Conservation (phyloP, 2,888 invertebrate species). For the Steinernema scapterisci region DNA sequence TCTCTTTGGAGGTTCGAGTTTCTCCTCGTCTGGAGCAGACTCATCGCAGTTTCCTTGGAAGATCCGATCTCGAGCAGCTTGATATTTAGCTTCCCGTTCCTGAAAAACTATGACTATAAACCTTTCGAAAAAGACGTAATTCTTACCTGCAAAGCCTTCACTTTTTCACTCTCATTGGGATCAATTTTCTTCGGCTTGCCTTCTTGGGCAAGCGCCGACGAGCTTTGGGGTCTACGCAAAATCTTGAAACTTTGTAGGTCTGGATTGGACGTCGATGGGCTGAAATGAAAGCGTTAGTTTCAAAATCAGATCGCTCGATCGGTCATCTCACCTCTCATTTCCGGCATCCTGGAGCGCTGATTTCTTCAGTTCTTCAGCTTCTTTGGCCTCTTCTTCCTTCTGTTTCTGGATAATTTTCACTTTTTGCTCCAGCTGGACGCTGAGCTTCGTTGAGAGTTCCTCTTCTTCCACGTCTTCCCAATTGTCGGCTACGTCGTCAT, state of each 20-base stretch:
- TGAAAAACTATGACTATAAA: neutral
- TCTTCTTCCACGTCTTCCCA: slow-evolving; percentile 24
- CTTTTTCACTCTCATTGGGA: neutral
- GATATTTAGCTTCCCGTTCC: neutral
- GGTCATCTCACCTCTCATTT: too few relatives aligned
- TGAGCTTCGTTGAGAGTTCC: neutral
- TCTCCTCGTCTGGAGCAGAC: neutral
- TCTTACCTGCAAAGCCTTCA: neutral
- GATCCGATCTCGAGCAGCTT: neutral
- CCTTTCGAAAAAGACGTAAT: too few relatives aligned
- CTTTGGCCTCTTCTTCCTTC: neutral
- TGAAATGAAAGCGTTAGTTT: neutral
- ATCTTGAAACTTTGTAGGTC: slow-evolving; percentile 17
- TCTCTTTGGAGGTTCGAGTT: neutral
- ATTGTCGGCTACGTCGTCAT: slow-evolving; percentile 20
- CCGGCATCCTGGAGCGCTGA: neutral
- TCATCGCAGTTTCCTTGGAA: neutral
- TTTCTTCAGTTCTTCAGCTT: slow-evolving; percentile 21
- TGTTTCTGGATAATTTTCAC: neutral
- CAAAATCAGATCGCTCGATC: too few relatives aligned
- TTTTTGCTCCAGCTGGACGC: slow-evolving; percentile 1
- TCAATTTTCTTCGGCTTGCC: neutral
- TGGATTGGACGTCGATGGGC: neutral
- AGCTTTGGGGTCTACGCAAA: slow-evolving; percentile 6
- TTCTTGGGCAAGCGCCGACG: neutral